phyloP scores from a whole-genome alignment of 2,113 vertebrate species.

The Bos taurus region ARS-UCD2.0 NC_037350.1:6343501-6344000 shows the following conservation, averaged over 20 bases:
- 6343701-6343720: accelerated
- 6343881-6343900: not conserved
- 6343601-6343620: not conserved
- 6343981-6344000: not conserved
- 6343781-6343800: not conserved
- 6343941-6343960: not conserved
- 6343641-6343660: not conserved
- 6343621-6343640: not conserved
- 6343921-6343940: not conserved
- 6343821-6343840: not conserved
- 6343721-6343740: not conserved
- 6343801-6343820: not conserved
- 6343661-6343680: not conserved
- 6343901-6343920: not conserved
- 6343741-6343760: not conserved
- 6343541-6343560: not conserved
- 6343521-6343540: not conserved
- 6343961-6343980: not conserved
- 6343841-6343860: not conserved
- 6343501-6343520: not conserved
- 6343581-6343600: not conserved
- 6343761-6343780: not conserved
- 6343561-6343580: not conserved
- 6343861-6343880: not conserved
- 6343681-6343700: not conserved